A percentile compares a stretch with the other conserved stretches of the same genome.
These are phyloP conservation scores for Redunca redunca DNA, from an alignment of 2,113 vertebrate species.

Conservation along the genomic window DNA sequence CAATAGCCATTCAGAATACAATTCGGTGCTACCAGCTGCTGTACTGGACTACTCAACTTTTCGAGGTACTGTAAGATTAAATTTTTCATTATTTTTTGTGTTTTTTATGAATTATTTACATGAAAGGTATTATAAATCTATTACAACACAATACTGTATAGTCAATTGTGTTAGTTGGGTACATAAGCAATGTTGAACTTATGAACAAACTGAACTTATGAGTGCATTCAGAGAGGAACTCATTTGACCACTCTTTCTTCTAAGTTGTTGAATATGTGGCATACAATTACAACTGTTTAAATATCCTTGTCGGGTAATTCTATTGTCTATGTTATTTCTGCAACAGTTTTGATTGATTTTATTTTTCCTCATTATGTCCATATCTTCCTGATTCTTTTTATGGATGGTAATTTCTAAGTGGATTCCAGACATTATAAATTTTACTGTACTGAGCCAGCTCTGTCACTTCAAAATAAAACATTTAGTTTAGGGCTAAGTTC, in stretches of 20 bases:
- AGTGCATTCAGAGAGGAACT: background rate
- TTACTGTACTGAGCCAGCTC: background rate
- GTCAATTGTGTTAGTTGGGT: background rate
- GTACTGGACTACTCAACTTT: background rate
- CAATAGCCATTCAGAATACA: background rate
- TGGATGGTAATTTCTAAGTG: background rate
- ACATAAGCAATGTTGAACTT: background rate
- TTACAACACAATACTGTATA: background rate
- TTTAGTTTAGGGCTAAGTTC: background rate
- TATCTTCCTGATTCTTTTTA: background rate
- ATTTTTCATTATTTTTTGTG: background rate
- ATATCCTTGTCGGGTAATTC: background rate
- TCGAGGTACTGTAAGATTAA: background rate
- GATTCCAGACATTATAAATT: background rate
- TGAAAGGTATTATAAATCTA: background rate
- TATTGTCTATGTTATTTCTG: background rate
- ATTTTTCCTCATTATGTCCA: background rate
- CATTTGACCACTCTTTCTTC: background rate
- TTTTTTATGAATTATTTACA: background rate
- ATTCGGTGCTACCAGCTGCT: background rate
- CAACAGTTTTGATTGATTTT: background rate
- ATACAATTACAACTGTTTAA: background rate
- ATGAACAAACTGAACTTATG: background rate
- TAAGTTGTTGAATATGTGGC: background rate
- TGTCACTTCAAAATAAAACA: background rate